phyloP scores from a whole-genome alignment of 2,888 invertebrate genomes.

The Drosophila mettleri region DNA sequence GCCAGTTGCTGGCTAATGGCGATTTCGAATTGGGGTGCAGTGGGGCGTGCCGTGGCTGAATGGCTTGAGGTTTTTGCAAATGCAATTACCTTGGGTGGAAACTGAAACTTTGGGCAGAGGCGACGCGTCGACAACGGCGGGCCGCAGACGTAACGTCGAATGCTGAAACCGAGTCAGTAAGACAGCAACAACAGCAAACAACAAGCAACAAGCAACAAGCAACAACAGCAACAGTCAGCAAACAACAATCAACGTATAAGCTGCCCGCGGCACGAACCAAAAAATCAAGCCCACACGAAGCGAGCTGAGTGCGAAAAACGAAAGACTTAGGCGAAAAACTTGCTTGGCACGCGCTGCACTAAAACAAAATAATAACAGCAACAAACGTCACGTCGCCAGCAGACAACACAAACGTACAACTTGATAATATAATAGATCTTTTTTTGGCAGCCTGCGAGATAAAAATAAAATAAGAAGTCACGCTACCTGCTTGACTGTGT shows the following conservation, averaged over 20 bases:
- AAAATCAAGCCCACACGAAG: constrained; percentile 42
- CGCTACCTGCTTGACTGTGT: constrained; percentile 9
- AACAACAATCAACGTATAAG: constrained; percentile 35
- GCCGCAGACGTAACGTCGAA: constrained; percentile 55
- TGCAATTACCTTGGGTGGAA: constrained; percentile 73
- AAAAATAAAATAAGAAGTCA: not conserved
- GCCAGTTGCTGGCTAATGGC: constrained; percentile 14
- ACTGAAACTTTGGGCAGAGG: constrained; percentile 4
- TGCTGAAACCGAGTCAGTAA: constrained; percentile 60
- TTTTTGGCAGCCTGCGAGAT: constrained; percentile 21
- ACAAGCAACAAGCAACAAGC: constrained; percentile 24
- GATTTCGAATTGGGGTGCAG: constrained; percentile 45
- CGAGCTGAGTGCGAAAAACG: constrained; percentile 56
- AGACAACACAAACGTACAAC: constrained; percentile 52
- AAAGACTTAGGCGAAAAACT: constrained; percentile 64
- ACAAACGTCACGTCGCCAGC: constrained; percentile 46
- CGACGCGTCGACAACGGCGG: constrained; percentile 19
- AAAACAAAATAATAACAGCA: constrained; percentile 15
- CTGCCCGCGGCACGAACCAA: constrained; percentile 52
- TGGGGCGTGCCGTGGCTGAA: constrained; percentile 49
- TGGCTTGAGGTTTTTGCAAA: constrained; percentile 57
- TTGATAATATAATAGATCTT: constrained; percentile 59
- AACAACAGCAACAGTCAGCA: constrained; percentile 22
- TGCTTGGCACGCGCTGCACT: constrained; percentile 58
- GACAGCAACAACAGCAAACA: constrained; percentile 29